These are phyloP conservation scores for Drosophila grimshawi DNA, from an alignment of 1,140 invertebrate species.

Conservation along the genomic window DNA sequence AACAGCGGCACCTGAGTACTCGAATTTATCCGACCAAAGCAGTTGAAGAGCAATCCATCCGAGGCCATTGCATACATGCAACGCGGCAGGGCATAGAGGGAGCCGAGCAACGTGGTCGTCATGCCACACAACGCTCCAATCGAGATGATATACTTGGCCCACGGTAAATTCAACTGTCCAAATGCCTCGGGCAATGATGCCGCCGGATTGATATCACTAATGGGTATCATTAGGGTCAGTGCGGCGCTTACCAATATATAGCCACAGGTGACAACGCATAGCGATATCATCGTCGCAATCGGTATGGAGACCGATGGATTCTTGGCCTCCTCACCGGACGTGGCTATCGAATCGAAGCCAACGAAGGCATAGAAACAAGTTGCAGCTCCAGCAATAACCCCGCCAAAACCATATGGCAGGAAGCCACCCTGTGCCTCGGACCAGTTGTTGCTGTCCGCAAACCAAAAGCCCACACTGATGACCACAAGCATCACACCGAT, in stretches of 20 bases:
- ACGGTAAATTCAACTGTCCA: constrained; percentile 88
- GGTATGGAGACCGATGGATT: constrained; percentile 92
- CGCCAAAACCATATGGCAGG: constrained; percentile 91
- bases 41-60: constrained; percentile 93
- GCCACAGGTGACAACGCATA: constrained; percentile 91
- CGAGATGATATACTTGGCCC: constrained; percentile 95
- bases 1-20: constrained; percentile 93
- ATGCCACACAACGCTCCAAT: constrained; percentile 95
- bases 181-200: constrained; percentile 95
- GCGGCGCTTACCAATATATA: constrained; percentile 93
- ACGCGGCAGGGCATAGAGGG: constrained; percentile 92
- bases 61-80: constrained; percentile 95
- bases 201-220: constrained; percentile 89
- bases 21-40: constrained; percentile 90
- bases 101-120: constrained; percentile 94
- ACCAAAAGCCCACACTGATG: constrained; percentile 91
- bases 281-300: constrained; percentile 91
- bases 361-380: constrained; percentile 96
- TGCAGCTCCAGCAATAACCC: constrained; percentile 92
- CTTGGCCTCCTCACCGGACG: constrained; percentile 93
- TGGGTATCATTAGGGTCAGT: constrained; percentile 94
- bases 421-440: constrained; percentile 89
- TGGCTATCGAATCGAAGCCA: constrained; percentile 94
- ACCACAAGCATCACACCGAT: constrained; percentile 90
- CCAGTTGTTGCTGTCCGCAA: constrained; percentile 92